Base-by-base conservation (phyloP, 2,888 invertebrate species). In the Microplitis deprimator region DNA sequence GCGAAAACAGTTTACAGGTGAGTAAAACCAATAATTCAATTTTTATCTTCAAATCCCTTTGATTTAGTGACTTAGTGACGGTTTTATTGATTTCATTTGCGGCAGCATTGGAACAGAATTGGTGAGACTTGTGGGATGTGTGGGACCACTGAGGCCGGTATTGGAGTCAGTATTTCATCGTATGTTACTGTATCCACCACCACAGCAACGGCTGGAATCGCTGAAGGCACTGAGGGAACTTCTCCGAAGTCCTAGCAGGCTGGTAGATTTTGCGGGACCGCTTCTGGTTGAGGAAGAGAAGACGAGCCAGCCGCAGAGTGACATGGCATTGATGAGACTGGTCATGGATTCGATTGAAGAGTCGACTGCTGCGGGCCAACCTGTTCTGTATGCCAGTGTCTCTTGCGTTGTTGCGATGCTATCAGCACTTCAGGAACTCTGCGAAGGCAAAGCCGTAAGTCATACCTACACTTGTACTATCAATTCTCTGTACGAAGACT, bases 331-430 rank as follows among this genome's bases (percentile, higher is more conserved):
- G 40, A 93, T 95, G 86, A 92, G 96, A 91, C 90, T 96, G 95
- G 94, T 97, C 83, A 96, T 97, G 93, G 97, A 98, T 87, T 96
- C 97, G 0, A 95, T 97, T 88, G 96, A 97, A 90, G 97, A 98
- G 90, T 96, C 96, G 78, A 95, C 96, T n/a, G 93, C 94, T 82
- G 95, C 95, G 80, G 94, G 95, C 81, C 93, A 95, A 16, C 92
- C 93, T 79, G 93, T 95, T 5, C 91, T 96, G n/a, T 92, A 94
- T 70, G 94, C 95, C 0, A 95, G 96, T 81, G 95, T 96, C 0
- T 95, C 96, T 83, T 96, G 96, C 84, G 94, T 96, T 73, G 95
- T 96, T 5, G 94, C 96, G 0, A 91, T 98, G 80, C 90, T 98
- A 40, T 94, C 95, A 59, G 95, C 97, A 2, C 90, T 98, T 50